Evolutionary conservation across 2,113 vertebrate genomes (phyloP).

Genomic region (Phoenicopterus ruber): DNA sequence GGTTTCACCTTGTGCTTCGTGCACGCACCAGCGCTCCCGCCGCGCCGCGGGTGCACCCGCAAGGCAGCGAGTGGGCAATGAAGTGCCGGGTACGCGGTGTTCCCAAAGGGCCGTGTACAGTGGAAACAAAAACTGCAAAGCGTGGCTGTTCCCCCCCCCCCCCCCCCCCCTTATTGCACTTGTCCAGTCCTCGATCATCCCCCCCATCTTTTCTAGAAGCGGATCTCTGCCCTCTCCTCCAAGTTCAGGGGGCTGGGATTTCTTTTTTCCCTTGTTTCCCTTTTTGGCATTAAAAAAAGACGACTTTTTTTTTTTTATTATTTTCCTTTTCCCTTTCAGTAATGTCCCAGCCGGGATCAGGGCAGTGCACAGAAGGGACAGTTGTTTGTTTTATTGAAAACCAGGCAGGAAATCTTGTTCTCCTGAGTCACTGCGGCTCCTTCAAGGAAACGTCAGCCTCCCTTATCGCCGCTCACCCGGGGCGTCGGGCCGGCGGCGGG

Average conservation of each 20-base stretch:
- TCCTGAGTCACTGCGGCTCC: conserved; percentile 72
- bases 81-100: neutral
- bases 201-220: neutral
- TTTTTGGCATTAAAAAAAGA: conserved; percentile 44
- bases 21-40: neutral
- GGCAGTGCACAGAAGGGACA: conserved; percentile 31
- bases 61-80: neutral
- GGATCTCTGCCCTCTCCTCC: neutral
- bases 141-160: too few species aligned
- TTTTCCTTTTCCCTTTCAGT: conserved; percentile 14
- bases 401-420: conserved; percentile 73
- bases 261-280: neutral
- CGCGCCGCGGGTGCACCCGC: neutral
- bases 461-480: neutral
- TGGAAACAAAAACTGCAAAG: neutral
- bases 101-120: neutral
- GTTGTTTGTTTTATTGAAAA: conserved; percentile 70
- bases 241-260: neutral
- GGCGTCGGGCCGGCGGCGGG: neutral
- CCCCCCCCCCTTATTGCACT: neutral
- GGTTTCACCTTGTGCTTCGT: neutral
- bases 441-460: conserved; percentile 62
- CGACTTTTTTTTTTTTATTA: neutral
- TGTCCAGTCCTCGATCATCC: neutral
- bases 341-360: conserved; percentile 16